Evolutionary conservation across 1,140 invertebrate genomes (phyloP).

Genomic region (Heterodera carotae): DNA sequence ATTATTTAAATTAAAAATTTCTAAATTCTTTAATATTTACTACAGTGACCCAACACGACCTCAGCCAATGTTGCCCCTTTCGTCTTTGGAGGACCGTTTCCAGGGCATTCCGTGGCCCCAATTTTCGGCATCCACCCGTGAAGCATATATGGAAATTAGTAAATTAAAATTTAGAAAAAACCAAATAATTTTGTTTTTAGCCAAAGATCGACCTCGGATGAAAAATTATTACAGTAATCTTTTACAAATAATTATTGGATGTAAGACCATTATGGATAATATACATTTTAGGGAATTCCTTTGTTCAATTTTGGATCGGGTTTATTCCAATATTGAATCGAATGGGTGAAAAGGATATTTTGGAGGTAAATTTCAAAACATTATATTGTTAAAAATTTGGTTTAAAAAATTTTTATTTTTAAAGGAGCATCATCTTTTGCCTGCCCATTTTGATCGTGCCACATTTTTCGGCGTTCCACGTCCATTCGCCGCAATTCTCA

Average conservation of each 20-base stretch:
- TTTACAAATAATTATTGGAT: slow-evolving; percentile 54
- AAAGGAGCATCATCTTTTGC: slow-evolving; percentile 68
- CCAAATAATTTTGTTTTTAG: neutral
- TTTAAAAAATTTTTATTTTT: slow-evolving; percentile 20
- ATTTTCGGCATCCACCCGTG: slow-evolving; percentile 55
- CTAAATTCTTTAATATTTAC: neutral
- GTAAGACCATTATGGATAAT: neutral
- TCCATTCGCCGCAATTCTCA: slow-evolving; percentile 56
- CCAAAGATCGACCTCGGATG: slow-evolving; percentile 54
- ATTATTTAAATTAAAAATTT: neutral
- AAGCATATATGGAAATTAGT: slow-evolving; percentile 65
- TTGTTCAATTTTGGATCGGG: slow-evolving; percentile 81
- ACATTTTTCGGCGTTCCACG: slow-evolving; percentile 61
- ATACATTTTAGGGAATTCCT: slow-evolving; percentile 32
- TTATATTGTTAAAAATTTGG: slow-evolving; percentile 32
- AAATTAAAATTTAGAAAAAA: neutral
- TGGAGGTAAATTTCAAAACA: slow-evolving; percentile 49
- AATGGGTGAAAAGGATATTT: slow-evolving; percentile 75
- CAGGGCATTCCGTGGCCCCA: slow-evolving; percentile 62
- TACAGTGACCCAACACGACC: slow-evolving; percentile 62
- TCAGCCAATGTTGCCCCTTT: slow-evolving; percentile 51
- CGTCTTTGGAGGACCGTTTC: slow-evolving; percentile 59
- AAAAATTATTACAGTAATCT: slow-evolving; percentile 90
- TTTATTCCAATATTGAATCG: slow-evolving; percentile 89
- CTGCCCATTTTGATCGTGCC: slow-evolving; percentile 71